These are phyloP conservation scores for Eupithecia insigniata DNA, from an alignment of 2,888 invertebrate species.

Conservation along the genomic window DNA sequence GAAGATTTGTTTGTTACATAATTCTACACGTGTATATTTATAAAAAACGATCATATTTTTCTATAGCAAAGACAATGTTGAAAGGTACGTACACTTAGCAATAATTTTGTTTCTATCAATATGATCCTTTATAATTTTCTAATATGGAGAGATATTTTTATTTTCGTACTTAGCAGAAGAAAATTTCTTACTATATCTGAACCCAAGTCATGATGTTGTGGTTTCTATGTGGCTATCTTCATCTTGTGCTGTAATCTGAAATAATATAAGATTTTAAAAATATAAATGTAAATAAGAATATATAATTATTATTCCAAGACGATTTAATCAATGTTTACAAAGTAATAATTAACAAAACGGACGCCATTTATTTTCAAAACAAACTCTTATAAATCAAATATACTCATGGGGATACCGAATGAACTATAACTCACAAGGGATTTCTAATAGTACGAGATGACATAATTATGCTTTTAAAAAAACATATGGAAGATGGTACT, in stretches of 20 bases:
- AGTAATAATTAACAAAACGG: slow-evolving; percentile 29
- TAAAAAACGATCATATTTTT: neutral
- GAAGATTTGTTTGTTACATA: slow-evolving; percentile 16
- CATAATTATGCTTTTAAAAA: slow-evolving; percentile 41
- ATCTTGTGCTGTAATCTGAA: neutral
- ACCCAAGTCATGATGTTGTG: neutral
- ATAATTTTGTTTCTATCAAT: neutral
- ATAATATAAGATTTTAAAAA: neutral
- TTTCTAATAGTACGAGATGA: slow-evolving; percentile 38
- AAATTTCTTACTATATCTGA: too few relatives aligned
- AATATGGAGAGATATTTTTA: neutral
- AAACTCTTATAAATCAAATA: slow-evolving; percentile 43
- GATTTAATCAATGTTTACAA: slow-evolving; percentile 27
- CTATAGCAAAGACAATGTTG: neutral
- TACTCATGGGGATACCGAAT: slow-evolving; percentile 34
- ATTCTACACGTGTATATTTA: slow-evolving; percentile 3
- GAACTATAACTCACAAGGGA: slow-evolving; percentile 35
- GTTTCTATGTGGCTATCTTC: too few relatives aligned
- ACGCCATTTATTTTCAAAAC: slow-evolving; percentile 35
- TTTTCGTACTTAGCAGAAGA: too few relatives aligned
- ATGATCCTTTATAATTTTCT: neutral
- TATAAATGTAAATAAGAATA: neutral
- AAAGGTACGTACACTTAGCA: neutral
- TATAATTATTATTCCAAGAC: neutral
- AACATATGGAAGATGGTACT: slow-evolving; percentile 26